These are phyloP conservation scores for Gobio gobio DNA, from an alignment of 2,113 vertebrate species.

Conservation along the genomic window DNA sequence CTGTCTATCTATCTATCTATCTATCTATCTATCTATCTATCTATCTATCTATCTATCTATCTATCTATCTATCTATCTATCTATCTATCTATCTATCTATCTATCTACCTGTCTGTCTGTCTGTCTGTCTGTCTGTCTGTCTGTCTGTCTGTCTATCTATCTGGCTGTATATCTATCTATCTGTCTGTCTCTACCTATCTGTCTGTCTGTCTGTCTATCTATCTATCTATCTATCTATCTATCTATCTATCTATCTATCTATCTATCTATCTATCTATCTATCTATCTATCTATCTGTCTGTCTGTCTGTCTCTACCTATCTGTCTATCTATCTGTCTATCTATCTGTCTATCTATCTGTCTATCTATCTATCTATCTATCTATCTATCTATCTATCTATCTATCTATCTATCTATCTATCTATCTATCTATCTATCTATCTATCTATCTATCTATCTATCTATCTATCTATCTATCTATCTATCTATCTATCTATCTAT, in stretches of 20 bases:
- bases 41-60: too few species aligned
- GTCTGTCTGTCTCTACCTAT: background rate
- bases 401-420: background rate
- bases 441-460: background rate
- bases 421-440: background rate
- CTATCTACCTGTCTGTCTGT: too few species aligned
- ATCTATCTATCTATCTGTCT: background rate
- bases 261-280: background rate
- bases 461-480: background rate
- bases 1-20: background rate
- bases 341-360: background rate
- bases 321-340: background rate
- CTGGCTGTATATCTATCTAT: background rate
- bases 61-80: too few species aligned
- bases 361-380: rapidly evolving
- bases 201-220: background rate
- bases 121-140: background rate
- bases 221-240: background rate
- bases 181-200: too few species aligned
- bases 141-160: background rate
- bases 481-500: background rate
- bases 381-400: background rate
- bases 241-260: background rate
- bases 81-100: too few species aligned
- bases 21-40: background rate